Evolutionary conservation across 2,113 vertebrate genomes (phyloP).

Genomic region (Odontophorus gujanensis): DNA sequence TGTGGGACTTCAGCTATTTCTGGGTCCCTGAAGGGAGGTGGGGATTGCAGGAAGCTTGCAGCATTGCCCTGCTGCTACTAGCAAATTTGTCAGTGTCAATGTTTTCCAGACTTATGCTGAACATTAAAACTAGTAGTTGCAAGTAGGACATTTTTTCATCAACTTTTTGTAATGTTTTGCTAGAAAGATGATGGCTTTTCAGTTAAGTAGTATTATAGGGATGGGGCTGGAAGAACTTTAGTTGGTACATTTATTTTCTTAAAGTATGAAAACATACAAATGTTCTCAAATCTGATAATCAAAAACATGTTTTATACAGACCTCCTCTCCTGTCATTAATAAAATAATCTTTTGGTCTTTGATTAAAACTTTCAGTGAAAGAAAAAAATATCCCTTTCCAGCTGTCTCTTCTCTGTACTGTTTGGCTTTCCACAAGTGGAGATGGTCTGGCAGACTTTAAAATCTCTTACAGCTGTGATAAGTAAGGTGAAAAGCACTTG

Average conservation of each 20-base stretch:
- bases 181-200: slow-evolving; percentile 11
- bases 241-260: neutral
- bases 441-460: neutral
- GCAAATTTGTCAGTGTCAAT: slow-evolving; percentile 52
- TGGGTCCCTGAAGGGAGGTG: slow-evolving; percentile 34
- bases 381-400: neutral
- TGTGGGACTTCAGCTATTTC: slow-evolving; percentile 3
- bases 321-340: neutral
- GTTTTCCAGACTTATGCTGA: slow-evolving; percentile 6
- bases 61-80: slow-evolving; percentile 22
- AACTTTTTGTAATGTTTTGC: neutral
- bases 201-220: neutral
- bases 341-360: neutral
- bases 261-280: neutral
- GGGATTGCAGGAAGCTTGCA: slow-evolving; percentile 50
- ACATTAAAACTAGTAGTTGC: neutral
- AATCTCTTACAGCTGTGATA: neutral
- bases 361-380: slow-evolving; percentile 4
- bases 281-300: neutral
- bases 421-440: neutral
- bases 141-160: neutral
- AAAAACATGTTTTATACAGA: neutral
- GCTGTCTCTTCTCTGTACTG: neutral
- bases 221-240: neutral
- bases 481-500: neutral